A percentile compares a stretch with the other conserved stretches of the same genome.
Conservation (phyloP, 1,140 invertebrate genomes). For the Lasaia peninsularis region DNA sequence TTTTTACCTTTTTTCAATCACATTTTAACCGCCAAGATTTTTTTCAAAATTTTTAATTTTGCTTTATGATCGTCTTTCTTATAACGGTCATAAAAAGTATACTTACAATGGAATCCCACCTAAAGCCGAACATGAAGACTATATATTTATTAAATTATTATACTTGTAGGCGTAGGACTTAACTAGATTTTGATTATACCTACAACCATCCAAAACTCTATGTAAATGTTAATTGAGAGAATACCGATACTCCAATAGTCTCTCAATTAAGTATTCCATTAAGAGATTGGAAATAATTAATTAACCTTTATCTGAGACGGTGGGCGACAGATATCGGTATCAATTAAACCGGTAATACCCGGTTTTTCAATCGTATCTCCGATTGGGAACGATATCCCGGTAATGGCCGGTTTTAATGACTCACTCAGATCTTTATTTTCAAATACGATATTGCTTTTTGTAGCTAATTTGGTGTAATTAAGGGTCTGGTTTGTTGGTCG, state of each 20-base stretch:
- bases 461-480: too few species aligned
- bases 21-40: too few species aligned
- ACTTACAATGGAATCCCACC: too few species aligned
- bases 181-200: background rate
- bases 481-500: too few species aligned
- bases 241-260: background rate
- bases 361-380: slow-evolving; percentile 1
- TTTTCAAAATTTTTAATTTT: too few species aligned
- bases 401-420: background rate
- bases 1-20: too few species aligned
- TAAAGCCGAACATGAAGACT: background rate
- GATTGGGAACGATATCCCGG: background rate
- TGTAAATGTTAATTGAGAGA: background rate
- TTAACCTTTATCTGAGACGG: background rate
- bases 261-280: slow-evolving; percentile 6
- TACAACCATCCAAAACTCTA: background rate
- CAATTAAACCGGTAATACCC: slow-evolving; percentile 2
- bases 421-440: background rate
- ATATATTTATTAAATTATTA: background rate
- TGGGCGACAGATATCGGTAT: background rate
- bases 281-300: slow-evolving; percentile 9
- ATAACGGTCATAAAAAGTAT: too few species aligned
- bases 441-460: background rate
- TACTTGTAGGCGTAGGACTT: background rate
- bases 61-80: too few species aligned